A percentile compares a stretch with the other conserved stretches of the same genome.
Conservation (phyloP, 2,888 invertebrate species). For the Drosophila subquinaria region DNA sequence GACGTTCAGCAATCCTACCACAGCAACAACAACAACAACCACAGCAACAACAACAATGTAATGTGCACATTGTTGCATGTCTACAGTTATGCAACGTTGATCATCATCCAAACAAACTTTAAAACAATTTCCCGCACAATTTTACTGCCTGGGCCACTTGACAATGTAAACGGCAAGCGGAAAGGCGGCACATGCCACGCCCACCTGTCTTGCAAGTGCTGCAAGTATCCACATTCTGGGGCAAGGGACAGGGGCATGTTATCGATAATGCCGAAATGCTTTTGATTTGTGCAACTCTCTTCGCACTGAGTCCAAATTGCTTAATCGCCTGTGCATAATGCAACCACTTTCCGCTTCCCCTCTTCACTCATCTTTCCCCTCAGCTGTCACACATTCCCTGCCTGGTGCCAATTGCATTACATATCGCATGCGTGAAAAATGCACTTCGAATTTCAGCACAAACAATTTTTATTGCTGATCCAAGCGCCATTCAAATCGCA, state of each 20-base stretch:
- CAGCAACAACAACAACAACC: slow-evolving; percentile 16
- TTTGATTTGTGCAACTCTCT: slow-evolving; percentile 61
- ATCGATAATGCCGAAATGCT: slow-evolving; percentile 61
- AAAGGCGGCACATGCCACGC: slow-evolving; percentile 28
- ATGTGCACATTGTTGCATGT: slow-evolving; percentile 63
- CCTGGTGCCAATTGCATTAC: slow-evolving; percentile 53
- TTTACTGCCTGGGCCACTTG: slow-evolving; percentile 64
- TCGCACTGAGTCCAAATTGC: slow-evolving; percentile 53
- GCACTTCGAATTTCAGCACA: slow-evolving; percentile 57
- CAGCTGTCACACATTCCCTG: slow-evolving; percentile 21
- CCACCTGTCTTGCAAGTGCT: neutral
- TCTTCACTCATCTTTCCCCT: rapidly evolving
- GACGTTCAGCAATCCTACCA: slow-evolving; percentile 31
- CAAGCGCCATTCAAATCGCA: slow-evolving; percentile 60
- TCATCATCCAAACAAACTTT: slow-evolving; percentile 66
- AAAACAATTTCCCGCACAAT: slow-evolving; percentile 68
- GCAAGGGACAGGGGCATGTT: neutral
- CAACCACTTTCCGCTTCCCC: slow-evolving; percentile 19
- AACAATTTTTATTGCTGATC: slow-evolving; percentile 68
- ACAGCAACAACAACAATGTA: slow-evolving; percentile 45
- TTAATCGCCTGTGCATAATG: slow-evolving; percentile 74
- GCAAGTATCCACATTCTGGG: neutral
- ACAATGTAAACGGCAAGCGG: slow-evolving; percentile 62
- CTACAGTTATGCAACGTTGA: slow-evolving; percentile 63
- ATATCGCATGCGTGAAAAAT: slow-evolving; percentile 60